Conservation (phyloP, 2,113 vertebrate genomes). For the Pandion haliaetus region DNA sequence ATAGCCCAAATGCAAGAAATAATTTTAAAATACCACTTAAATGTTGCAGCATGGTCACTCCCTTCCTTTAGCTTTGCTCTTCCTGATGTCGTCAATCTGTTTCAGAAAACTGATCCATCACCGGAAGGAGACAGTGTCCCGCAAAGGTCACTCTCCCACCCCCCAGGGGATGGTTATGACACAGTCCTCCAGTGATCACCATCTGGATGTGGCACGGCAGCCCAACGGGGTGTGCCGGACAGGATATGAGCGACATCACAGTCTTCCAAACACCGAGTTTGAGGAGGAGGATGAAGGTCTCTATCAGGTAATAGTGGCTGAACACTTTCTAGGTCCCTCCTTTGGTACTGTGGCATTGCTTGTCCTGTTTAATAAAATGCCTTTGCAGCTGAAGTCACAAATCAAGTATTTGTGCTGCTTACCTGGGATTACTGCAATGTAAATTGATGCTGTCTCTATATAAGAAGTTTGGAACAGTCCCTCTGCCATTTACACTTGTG, state of each 20-base stretch:
- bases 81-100: background rate
- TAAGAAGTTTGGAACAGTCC: background rate
- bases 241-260: constrained; percentile 75
- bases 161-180: constrained; percentile 78
- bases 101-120: constrained; percentile 95
- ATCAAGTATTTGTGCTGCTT: background rate
- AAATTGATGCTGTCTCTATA: background rate
- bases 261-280: constrained; percentile 82
- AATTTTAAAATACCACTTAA: background rate
- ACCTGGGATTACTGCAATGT: background rate
- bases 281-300: constrained; percentile 78
- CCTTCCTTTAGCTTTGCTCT: background rate
- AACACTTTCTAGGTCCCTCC: background rate
- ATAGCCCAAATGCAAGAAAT: background rate
- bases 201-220: constrained; percentile 84
- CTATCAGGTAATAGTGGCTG: constrained; percentile 82
- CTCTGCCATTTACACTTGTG: background rate
- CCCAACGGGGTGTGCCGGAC: constrained; percentile 76
- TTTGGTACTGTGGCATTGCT: background rate
- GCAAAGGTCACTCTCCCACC: constrained; percentile 79
- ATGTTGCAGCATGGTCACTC: background rate
- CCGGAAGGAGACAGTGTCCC: constrained; percentile 92
- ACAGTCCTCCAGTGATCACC: constrained; percentile 86
- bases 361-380: background rate
- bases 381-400: background rate